Conservation (phyloP, 1,140 invertebrate species). For the silkworm (Bombyx mori) region DNA sequence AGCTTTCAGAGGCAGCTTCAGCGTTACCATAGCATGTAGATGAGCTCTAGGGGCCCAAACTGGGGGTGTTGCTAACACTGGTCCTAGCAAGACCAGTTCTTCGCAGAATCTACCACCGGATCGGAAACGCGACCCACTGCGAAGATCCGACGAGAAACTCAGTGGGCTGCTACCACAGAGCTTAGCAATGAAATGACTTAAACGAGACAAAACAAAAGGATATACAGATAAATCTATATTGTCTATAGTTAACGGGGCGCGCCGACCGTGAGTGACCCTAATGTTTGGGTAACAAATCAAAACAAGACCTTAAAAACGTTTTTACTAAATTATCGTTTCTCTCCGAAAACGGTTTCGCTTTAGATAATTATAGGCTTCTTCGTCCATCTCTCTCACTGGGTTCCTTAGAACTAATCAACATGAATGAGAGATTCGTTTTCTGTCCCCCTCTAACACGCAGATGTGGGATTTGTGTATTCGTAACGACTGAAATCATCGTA, state of each 20-base stretch:
- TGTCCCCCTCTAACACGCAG: not conserved
- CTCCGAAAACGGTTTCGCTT: conserved; percentile 49
- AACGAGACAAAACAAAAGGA: too few relatives aligned
- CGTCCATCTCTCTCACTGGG: conserved; percentile 24
- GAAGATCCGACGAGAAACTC: too few relatives aligned
- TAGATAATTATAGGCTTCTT: conserved; percentile 62
- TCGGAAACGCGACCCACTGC: too few relatives aligned
- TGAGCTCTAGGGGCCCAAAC: too few relatives aligned
- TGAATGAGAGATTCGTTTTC: conserved; percentile 2
- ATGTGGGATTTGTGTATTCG: not conserved
- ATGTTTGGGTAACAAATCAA: conserved; percentile 61
- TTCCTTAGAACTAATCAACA: conserved; percentile 50
- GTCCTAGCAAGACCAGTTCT: too few relatives aligned
- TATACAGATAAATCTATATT: too few relatives aligned
- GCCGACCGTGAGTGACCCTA: conserved; percentile 24
- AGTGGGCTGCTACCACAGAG: too few relatives aligned
- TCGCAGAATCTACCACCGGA: too few relatives aligned
- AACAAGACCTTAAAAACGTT: conserved; percentile 52
- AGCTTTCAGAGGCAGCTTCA: too few relatives aligned
- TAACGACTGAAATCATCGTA: not conserved
- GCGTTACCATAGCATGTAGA: too few relatives aligned
- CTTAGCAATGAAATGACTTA: too few relatives aligned
- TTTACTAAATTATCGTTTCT: conserved; percentile 65
- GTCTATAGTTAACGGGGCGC: not conserved
- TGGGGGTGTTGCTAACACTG: too few relatives aligned